These are phyloP conservation scores for Garra rufa DNA, from an alignment of 2,113 vertebrate genomes.

Conservation along the genomic window DNA sequence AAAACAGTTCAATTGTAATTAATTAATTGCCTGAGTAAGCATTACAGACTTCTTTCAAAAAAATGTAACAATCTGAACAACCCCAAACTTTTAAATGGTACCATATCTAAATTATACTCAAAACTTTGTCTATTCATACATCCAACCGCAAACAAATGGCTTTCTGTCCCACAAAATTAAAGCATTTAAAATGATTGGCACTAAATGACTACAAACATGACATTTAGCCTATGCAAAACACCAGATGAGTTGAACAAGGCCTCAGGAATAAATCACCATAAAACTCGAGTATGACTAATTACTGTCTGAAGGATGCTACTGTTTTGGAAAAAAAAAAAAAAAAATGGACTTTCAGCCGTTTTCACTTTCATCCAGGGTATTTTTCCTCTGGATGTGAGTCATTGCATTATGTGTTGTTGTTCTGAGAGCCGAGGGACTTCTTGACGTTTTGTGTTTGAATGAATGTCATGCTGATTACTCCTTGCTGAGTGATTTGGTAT, in stretches of 20 bases:
- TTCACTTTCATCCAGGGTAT: constrained; percentile 35
- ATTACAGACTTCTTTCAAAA: background rate
- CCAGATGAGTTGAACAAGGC: constrained; percentile 44
- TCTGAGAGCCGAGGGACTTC: constrained; percentile 45
- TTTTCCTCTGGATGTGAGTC: constrained; percentile 35
- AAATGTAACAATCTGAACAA: background rate
- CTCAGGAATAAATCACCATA: constrained; percentile 49
- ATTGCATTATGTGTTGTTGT: constrained; percentile 32
- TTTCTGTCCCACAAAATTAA: constrained; percentile 14
- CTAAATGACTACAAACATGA: constrained; percentile 51
- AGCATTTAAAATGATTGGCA: constrained; percentile 44
- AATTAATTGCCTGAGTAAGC: background rate
- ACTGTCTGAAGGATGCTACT: constrained; percentile 40
- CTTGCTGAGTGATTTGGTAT: constrained; percentile 36
- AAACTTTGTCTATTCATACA: background rate
- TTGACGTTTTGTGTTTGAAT: constrained; percentile 41
- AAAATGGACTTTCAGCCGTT: constrained; percentile 25
- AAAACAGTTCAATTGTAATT: no score
- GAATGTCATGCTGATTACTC: constrained; percentile 50
- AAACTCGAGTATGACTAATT: constrained; percentile 53
- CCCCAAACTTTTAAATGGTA: background rate
- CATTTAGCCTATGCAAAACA: constrained; percentile 53
- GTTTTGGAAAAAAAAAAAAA: constrained; percentile 4
- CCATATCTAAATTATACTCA: background rate
- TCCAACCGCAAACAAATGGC: background rate